phyloP scores from a whole-genome alignment of 2,888 invertebrate species.

The Alviniconcha strummeri region DNA sequence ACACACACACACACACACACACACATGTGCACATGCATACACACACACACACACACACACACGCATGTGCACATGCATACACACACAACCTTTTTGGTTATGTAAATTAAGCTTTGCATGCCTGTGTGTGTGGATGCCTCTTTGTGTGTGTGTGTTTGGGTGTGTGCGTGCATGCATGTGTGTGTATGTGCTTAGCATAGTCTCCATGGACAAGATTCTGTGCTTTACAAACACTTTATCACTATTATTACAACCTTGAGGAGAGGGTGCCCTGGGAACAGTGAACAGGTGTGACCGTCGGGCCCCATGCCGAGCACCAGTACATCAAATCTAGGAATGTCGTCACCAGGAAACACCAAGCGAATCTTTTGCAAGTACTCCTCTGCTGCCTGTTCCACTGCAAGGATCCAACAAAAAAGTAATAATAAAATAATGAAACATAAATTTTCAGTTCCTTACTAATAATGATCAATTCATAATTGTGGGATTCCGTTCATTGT shows the following conservation, averaged over 20 bases:
- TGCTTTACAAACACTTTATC: not conserved
- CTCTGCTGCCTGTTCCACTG: conserved; percentile 85
- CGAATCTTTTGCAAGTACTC: conserved; percentile 84
- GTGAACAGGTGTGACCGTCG: conserved; percentile 97
- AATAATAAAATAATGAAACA: not conserved
- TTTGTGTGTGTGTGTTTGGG: not conserved
- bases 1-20: not conserved
- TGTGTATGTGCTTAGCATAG: not conserved
- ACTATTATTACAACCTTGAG: conserved; percentile 63
- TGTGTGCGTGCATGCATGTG: not conserved
- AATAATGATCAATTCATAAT: too few species aligned
- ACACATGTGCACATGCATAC: not conserved
- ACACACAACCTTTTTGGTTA: not conserved
- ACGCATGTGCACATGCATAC: not conserved
- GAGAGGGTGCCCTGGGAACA: conserved; percentile 86
- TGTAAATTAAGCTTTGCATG: not conserved
- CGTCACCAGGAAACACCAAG: conserved; percentile 78
- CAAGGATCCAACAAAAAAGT: conserved; percentile 22
- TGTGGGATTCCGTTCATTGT: too few species aligned
- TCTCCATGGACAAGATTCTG: too few species aligned
- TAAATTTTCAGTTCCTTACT: not conserved
- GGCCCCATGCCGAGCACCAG: conserved; percentile 96
- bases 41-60: not conserved
- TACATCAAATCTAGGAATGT: conserved; percentile 86
- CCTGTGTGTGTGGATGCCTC: not conserved